Percentiles rank a stretch among this genome's conserved stretches.
phyloP scores from a whole-genome alignment of 2,113 vertebrate genomes.

The Cebus imitator region DNA sequence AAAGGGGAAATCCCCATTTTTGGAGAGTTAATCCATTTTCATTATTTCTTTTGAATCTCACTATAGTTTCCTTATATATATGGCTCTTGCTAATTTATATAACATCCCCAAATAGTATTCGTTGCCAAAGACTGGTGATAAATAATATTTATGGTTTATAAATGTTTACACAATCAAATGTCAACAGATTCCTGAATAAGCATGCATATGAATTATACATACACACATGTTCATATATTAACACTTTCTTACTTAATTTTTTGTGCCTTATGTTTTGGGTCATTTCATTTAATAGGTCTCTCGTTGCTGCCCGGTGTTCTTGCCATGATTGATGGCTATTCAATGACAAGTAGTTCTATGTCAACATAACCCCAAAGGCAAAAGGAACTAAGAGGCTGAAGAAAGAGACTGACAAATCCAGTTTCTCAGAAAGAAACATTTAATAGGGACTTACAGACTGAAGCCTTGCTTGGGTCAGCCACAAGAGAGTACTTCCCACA shows the following conservation, averaged over 20 bases:
- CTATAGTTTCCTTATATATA: not conserved
- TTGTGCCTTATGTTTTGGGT: not conserved
- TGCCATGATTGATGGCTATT: not conserved
- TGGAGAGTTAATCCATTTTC: not conserved
- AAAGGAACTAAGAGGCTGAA: not conserved
- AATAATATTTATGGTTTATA: not conserved
- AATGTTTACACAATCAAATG: not conserved
- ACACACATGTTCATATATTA: not conserved
- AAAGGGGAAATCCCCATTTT: not conserved
- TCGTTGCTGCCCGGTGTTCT: not conserved
- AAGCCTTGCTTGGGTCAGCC: not conserved
- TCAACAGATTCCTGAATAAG: not conserved
- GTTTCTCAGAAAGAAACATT: not conserved
- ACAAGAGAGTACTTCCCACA: not conserved
- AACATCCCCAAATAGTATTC: not conserved
- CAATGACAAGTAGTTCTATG: not conserved
- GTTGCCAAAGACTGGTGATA: not conserved
- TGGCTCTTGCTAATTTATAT: not conserved
- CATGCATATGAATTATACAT: not conserved
- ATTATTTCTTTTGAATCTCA: not conserved
- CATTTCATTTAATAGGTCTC: not conserved
- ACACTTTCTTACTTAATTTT: not conserved
- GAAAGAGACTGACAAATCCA: not conserved
- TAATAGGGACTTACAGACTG: not conserved
- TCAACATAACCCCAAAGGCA: not conserved